phyloP scores from a whole-genome alignment of 2,888 invertebrate species.

The Busseola fusca region DNA sequence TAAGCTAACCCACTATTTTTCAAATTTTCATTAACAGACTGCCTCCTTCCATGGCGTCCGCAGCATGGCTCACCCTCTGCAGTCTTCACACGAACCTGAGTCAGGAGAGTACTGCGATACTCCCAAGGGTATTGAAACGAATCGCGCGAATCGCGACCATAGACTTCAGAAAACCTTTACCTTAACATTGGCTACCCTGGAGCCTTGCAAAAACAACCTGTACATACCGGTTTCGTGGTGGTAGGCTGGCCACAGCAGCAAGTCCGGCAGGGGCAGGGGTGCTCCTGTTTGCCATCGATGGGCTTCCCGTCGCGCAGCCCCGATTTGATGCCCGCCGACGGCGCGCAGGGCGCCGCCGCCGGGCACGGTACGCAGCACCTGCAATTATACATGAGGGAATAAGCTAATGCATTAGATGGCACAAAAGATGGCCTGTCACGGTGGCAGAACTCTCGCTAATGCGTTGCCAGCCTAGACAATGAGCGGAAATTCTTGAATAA shows the following conservation, averaged over 20 bases:
- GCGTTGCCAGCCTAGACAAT: neutral
- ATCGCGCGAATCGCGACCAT: too few relatives aligned
- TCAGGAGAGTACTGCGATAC: neutral
- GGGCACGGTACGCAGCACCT: slow-evolving; percentile 84
- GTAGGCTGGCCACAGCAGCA: slow-evolving; percentile 82
- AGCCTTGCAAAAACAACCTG: too few relatives aligned
- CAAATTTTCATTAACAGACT: too few relatives aligned
- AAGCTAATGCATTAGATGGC: neutral
- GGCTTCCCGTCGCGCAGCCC: slow-evolving; percentile 74
- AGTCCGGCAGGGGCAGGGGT: slow-evolving; percentile 76
- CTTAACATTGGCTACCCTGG: neutral
- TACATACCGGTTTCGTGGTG: slow-evolving; percentile 76
- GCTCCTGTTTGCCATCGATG: slow-evolving; percentile 75
- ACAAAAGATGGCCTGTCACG: neutral
- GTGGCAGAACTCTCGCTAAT: neutral
- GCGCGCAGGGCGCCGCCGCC: slow-evolving; percentile 75
- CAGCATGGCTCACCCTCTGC: neutral
- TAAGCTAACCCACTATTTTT: too few relatives aligned
- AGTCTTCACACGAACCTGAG: neutral
- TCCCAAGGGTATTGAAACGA: neutral
- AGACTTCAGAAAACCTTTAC: neutral
- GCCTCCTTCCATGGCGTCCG: too few relatives aligned
- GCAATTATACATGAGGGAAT: neutral
- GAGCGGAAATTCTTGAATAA: neutral
- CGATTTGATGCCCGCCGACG: slow-evolving; percentile 79